These are phyloP conservation scores for Zygogramma bicolorata DNA, from an alignment of 2,888 invertebrate species.

Conservation along the genomic window DNA sequence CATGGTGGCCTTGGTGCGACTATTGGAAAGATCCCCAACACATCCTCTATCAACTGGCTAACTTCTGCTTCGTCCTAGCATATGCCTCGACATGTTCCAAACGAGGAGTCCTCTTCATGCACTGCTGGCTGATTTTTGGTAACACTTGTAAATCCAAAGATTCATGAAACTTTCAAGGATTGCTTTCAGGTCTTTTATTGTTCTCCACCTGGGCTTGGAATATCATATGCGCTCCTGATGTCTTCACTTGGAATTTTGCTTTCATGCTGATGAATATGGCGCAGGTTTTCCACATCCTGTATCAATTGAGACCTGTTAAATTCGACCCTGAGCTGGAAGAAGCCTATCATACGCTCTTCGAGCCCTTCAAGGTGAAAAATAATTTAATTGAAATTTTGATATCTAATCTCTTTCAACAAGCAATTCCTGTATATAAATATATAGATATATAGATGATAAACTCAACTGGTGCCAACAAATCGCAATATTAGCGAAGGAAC, in stretches of 20 bases:
- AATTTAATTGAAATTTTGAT: too few relatives aligned
- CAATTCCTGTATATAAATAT: too few relatives aligned
- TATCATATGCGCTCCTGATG: conserved; percentile 87
- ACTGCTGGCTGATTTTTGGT: conserved; percentile 84
- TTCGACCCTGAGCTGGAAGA: conserved; percentile 88
- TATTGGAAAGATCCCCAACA: conserved; percentile 83
- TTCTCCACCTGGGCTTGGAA: conserved; percentile 93
- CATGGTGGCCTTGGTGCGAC: conserved; percentile 80
- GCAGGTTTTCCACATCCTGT: conserved; percentile 84
- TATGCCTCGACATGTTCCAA: conserved; percentile 84
- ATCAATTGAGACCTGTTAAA: conserved; percentile 85
- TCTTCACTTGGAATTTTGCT: conserved; percentile 89
- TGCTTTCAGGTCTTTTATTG: conserved; percentile 77
- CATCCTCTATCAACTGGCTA: conserved; percentile 80
- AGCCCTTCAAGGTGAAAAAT: conserved; percentile 88
- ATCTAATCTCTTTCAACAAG: too few relatives aligned
- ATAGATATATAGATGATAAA: too few relatives aligned
- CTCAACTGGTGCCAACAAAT: too few relatives aligned
- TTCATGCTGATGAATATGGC: conserved; percentile 85
- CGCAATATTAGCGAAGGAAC: too few relatives aligned
- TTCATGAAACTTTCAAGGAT: not conserved
- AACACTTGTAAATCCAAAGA: conserved; percentile 49
- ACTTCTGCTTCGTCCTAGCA: conserved; percentile 82
- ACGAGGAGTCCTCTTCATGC: conserved; percentile 86
- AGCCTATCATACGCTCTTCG: conserved; percentile 82